phyloP scores from a whole-genome alignment of 2,888 invertebrate genomes.

The Anticlea derivata region DNA sequence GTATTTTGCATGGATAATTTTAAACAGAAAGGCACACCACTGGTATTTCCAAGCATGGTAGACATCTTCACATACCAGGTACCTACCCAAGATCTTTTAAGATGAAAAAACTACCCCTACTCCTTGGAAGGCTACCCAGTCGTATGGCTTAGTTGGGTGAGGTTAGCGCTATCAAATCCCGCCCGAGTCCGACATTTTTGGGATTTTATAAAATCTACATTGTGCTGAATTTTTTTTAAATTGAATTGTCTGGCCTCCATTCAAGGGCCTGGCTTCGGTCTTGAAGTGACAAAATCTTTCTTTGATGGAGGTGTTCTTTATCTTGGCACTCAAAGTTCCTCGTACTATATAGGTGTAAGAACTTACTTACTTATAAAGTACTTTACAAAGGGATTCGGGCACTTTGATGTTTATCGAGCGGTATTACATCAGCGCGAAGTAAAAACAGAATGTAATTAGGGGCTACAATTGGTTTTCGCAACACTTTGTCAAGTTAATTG shows the following conservation, averaged over 20 bases:
- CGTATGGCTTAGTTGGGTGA: no score
- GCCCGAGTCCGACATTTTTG: no score
- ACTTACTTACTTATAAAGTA: constrained; percentile 13
- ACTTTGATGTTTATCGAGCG: constrained; percentile 15
- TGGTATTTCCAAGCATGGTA: no score
- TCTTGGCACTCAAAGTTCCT: not conserved
- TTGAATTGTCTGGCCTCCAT: not conserved
- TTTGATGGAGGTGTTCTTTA: not conserved
- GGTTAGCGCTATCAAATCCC: no score
- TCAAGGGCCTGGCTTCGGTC: not conserved
- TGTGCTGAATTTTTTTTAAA: no score
- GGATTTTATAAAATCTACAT: no score
- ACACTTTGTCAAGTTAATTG: constrained; percentile 25
- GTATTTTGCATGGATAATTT: no score
- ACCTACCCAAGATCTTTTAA: no score
- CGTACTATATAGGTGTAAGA: not conserved
- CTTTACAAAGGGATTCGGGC: constrained; percentile 7
- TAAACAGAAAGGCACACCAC: no score
- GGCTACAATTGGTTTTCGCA: constrained; percentile 14
- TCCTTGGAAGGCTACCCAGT: no score
- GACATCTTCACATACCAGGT: no score
- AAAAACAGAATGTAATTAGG: constrained; percentile 24
- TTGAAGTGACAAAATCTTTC: not conserved
- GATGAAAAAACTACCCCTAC: no score
- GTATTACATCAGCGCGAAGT: constrained; percentile 15